Conservation (phyloP, 37 sponge, comb jelly and placozoan genomes). For the Beroe forskalii region DNA sequence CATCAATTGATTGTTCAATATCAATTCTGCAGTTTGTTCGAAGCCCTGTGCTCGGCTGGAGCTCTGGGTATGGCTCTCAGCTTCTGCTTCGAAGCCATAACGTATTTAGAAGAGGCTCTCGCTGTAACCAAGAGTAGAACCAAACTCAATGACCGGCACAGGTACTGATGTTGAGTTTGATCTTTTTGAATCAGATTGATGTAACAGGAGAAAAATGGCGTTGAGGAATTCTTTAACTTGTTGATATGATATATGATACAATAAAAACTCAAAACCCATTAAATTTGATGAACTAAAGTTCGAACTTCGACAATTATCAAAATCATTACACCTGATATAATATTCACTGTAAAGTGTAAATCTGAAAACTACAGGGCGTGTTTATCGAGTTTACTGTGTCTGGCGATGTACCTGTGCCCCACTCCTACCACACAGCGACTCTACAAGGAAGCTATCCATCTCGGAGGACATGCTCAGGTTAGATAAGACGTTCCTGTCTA, state of each 20-base stretch:
- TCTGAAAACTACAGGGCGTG: slow-evolving; percentile 55
- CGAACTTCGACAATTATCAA: no score
- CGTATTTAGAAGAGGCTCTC: slow-evolving; percentile 49
- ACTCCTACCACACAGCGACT: not conserved
- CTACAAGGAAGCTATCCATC: slow-evolving; percentile 45
- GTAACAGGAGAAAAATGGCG: no score
- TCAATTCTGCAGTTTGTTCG: slow-evolving; percentile 60
- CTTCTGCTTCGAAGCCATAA: slow-evolving; percentile 11
- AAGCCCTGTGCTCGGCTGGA: slow-evolving; percentile 61
- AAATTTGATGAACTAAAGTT: no score
- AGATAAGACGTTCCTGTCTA: no score
- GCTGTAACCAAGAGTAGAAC: not conserved
- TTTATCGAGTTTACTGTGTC: slow-evolving; percentile 42
- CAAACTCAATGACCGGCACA: slow-evolving; percentile 20
- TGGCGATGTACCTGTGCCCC: slow-evolving; percentile 49
- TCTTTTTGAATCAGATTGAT: no score
- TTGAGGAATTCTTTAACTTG: no score
- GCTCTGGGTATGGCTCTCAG: slow-evolving; percentile 63
- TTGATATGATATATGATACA: no score
- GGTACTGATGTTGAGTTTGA: no score
- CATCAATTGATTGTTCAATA: no score
- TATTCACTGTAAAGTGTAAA: no score
- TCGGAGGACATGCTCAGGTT: slow-evolving; percentile 65
- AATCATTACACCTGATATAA: no score
- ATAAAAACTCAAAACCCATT: no score